phyloP scores from a whole-genome alignment of 2,113 vertebrate species.

The Crotalus viridis region DNA sequence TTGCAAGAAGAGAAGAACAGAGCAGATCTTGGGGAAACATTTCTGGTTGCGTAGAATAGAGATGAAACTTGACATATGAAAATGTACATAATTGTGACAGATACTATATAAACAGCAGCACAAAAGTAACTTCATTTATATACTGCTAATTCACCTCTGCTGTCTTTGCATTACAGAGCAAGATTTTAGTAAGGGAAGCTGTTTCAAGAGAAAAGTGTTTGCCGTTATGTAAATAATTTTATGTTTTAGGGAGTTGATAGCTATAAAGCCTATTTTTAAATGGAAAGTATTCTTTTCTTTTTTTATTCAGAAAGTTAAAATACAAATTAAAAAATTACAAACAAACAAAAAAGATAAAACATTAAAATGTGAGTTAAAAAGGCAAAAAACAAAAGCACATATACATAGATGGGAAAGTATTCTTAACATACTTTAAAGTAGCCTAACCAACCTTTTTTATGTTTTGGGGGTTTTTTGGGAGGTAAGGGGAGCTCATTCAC shows the following conservation, averaged over 20 bases:
- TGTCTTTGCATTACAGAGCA: neutral
- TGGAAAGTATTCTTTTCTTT: no score
- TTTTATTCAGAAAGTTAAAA: neutral
- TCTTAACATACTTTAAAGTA: neutral
- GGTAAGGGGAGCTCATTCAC: neutral
- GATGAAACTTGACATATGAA: neutral
- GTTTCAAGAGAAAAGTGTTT: neutral
- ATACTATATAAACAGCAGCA: neutral
- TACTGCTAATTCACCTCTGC: neutral
- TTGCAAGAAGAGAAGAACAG: neutral
- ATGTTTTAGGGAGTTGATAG: neutral
- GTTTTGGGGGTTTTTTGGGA: neutral
- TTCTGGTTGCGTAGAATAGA: neutral
- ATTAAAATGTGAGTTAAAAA: neutral
- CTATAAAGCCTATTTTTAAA: neutral
- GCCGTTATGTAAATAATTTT: neutral
- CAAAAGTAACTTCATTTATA: neutral
- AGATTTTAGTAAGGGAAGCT: neutral
- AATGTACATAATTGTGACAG: neutral
- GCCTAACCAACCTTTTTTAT: neutral
- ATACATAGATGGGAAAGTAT: neutral
- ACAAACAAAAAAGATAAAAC: neutral
- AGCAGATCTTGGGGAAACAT: neutral
- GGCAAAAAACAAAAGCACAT: neutral
- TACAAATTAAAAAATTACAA: neutral